Conservation (phyloP, 2,888 invertebrate species). For the Heliconius ismenius region DNA sequence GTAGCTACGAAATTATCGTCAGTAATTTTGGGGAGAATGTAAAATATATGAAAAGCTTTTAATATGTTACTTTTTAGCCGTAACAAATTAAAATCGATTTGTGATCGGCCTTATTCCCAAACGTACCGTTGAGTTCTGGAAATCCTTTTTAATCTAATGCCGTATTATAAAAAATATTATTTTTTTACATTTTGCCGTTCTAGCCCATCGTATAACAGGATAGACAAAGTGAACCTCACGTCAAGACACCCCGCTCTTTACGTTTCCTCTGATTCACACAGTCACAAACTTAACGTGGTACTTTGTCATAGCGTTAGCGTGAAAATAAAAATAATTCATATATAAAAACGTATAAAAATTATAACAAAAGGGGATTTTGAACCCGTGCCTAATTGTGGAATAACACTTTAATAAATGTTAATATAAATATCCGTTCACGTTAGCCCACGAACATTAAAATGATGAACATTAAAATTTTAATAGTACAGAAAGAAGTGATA, state of each 20-base stretch:
- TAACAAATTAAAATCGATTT: slow-evolving; percentile 12
- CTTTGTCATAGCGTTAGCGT: too few relatives aligned
- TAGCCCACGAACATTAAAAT: too few relatives aligned
- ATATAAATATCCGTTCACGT: too few relatives aligned
- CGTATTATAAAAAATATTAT: not conserved
- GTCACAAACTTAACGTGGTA: too few relatives aligned
- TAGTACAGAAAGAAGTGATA: too few relatives aligned
- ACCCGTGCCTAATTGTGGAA: too few relatives aligned
- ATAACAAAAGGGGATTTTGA: too few relatives aligned
- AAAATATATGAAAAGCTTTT: slow-evolving; percentile 1
- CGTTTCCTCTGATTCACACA: not conserved
- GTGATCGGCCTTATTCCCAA: slow-evolving; percentile 6
- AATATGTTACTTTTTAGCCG: slow-evolving; percentile 4
- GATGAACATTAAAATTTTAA: too few relatives aligned
- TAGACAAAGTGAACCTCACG: not conserved
- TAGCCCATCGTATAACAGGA: not conserved
- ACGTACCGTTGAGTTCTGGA: slow-evolving; percentile 7
- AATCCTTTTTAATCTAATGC: not conserved
- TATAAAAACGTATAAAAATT: too few relatives aligned
- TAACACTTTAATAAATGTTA: too few relatives aligned
- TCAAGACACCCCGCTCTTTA: not conserved
- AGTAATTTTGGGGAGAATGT: not conserved
- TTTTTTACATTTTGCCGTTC: not conserved
- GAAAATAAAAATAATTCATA: too few relatives aligned
- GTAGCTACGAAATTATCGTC: not conserved